Evolutionary conservation across 2,113 vertebrate genomes (phyloP).

Genomic region (Misgurnus mizolepis): DNA sequence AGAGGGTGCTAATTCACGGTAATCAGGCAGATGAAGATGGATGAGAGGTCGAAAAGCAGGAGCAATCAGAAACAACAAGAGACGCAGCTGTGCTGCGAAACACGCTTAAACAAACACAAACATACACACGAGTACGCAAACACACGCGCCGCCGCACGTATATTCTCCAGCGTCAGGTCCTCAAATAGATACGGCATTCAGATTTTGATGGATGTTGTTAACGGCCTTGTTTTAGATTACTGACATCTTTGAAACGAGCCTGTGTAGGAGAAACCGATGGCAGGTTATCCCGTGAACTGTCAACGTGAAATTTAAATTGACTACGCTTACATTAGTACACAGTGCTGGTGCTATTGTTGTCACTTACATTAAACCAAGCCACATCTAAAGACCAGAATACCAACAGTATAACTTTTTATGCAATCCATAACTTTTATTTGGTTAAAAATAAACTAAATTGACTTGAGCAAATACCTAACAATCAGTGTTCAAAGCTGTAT

Average conservation of each 20-base stretch:
- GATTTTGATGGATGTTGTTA: conserved; percentile 5
- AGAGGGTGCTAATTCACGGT: conserved; percentile 36
- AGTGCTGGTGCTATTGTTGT: too few species aligned
- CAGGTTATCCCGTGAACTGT: not conserved
- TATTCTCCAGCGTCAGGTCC: conserved; percentile 24
- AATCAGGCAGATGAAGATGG: conserved; percentile 42
- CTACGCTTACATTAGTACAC: too few species aligned
- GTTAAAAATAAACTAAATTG: too few species aligned
- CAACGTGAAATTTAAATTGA: not conserved
- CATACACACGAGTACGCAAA: not conserved
- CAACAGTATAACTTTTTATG: too few species aligned
- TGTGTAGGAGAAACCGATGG: not conserved
- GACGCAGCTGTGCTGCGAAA: conserved; percentile 30
- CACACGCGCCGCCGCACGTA: not conserved
- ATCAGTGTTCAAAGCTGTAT: too few species aligned
- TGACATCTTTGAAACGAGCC: not conserved
- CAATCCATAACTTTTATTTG: too few species aligned
- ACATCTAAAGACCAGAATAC: too few species aligned
- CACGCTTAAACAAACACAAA: conserved; percentile 13
- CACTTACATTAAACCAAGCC: too few species aligned
- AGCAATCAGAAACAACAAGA: conserved; percentile 35
- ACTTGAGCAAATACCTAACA: too few species aligned
- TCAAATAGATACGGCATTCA: conserved; percentile 19
- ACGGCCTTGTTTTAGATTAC: conserved; percentile 6
- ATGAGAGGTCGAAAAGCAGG: conserved; percentile 30